Evolutionary conservation across 92 coral and sea anemone species (phyloP), one percentile per base, ranked within the genome.

Genomic region (Palythoa heliodiscus): DNA sequence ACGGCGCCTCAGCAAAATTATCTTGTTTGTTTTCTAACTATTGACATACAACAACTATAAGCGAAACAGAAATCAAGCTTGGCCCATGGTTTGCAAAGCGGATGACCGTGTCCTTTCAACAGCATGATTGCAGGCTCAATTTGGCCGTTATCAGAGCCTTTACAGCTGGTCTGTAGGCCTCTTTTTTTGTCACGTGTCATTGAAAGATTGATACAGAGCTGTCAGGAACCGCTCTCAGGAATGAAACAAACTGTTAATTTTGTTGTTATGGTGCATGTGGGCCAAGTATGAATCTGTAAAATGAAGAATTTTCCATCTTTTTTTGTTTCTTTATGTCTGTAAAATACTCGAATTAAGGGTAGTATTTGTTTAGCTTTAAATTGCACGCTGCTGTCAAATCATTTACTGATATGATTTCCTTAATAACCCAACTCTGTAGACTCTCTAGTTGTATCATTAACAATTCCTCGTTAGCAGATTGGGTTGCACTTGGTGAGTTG

Each of bases 101-200:
- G 53, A n/a, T 78, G 48, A 37, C 54, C 83, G 54, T 40, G 83
- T 16, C 72, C 84, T 23, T 24, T 80, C 38, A 80, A 60, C 74
- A 80, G 84, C 84, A 20, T 52, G 52, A n/a, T 47, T 66, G 84
- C 84, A 73, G 84, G 84, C 84, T 80, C 84, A 66, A 38, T 40
- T 40, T 60, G 5, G 37, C 84, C 66, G 63, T 16, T 20, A 25
- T 39, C 19, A 66, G 60, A 23, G 73, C n/a, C 74, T 48, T 48
- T 50, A 35, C 74, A 80, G 74, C 84, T 66, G 74, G 84, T 43
- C 73, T 80, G 63, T 35, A 11, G 15, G 84, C 47, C 58, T 80
- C 58, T 3, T 63, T 70, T 39, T 17, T 71, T 15, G 57, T 63
- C 74, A 47, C 84, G 74, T 47, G 84, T 4, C 73, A 64, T 12